Evolutionary conservation across 2,888 invertebrate species (phyloP), one percentile per base, ranked within the genome.

Genomic region (Neoascia interrupta): DNA sequence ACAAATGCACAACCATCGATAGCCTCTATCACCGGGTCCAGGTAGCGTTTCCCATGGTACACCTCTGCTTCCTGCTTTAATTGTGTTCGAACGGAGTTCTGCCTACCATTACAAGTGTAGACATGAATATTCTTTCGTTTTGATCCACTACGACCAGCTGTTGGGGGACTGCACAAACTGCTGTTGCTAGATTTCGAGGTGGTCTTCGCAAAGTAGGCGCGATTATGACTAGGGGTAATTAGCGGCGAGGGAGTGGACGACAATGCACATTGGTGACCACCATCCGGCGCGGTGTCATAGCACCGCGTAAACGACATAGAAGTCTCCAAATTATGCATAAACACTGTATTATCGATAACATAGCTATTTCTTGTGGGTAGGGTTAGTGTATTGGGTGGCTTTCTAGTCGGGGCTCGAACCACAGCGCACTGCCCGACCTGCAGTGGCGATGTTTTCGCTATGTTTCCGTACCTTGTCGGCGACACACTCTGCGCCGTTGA

Each of bases 41-140:
- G 81, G 26, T 85, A 87, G 0, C 86, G 83, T 68, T 84, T 86
- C 51, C 87, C 87, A 61, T 86, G 87, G 49, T 87, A 87, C 21
- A 86, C 75, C 18, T 83, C 70, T n/a, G 64, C 63, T 16, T 74
- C 66, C 31, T 80, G 80, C 19, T 69, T 73, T 0, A 80, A 63
- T 18, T 80, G 80, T 10, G 80, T 80, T 39, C 74, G 23, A 1
- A 80, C 31, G 18, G 80, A 68, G 26, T 69, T 49, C 26, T 80
- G 80, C 13, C 66, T 56, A 16, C 66, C 49, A n/a, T 60, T 47
- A 16, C 47, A 28, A 45, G 31, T 43, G 49, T 61, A 61, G 6
- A 61, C 41, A 31, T 54, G 49, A 11, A 73, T 60, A 37, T 58
- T 64, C 39, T 63, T 74, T 31, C 74, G 18, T 53, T 69, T 80